Percentiles rank a stretch among this genome's conserved stretches.
phyloP scores from a whole-genome alignment of 1,140 invertebrate species.

The Neotoxoptera formosana region DNA sequence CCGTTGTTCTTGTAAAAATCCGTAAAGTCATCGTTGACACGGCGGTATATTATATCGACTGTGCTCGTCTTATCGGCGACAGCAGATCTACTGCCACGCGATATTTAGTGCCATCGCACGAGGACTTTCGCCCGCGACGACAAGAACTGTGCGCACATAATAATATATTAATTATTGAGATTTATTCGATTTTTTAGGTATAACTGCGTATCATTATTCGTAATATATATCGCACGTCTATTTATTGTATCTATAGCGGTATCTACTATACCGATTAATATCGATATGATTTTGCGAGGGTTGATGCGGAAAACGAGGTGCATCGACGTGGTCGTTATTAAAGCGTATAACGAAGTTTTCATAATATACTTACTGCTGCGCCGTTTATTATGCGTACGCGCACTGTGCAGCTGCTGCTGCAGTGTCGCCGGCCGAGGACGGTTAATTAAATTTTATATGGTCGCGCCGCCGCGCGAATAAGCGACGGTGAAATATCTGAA shows the following conservation, averaged over 20 bases:
- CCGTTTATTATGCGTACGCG: no score
- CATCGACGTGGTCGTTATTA: background rate
- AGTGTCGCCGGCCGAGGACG: background rate
- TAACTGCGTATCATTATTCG: background rate
- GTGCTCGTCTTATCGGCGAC: background rate
- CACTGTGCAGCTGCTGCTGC: background rate
- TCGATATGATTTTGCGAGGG: background rate
- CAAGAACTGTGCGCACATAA: background rate
- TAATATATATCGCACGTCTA: no score
- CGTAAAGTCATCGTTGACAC: background rate
- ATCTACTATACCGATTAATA: background rate
- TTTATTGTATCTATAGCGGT: no score
- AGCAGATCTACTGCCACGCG: background rate
- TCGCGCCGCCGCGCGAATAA: background rate
- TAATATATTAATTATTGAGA: no score
- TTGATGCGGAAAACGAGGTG: background rate
- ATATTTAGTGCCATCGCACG: background rate
- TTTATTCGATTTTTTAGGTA: background rate
- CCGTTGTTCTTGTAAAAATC: background rate
- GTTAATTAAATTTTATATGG: constrained; percentile 34
- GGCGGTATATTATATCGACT: background rate
- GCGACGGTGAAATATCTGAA: constrained; percentile 32
- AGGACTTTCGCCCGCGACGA: background rate
- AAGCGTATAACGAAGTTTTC: background rate
- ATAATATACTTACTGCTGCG: no score